A percentile compares a stretch with the other conserved stretches of the same genome.
Evolutionary conservation across 2,797 vertebrate genomes (phyloP).

Genomic region (Falco peregrinus): DNA sequence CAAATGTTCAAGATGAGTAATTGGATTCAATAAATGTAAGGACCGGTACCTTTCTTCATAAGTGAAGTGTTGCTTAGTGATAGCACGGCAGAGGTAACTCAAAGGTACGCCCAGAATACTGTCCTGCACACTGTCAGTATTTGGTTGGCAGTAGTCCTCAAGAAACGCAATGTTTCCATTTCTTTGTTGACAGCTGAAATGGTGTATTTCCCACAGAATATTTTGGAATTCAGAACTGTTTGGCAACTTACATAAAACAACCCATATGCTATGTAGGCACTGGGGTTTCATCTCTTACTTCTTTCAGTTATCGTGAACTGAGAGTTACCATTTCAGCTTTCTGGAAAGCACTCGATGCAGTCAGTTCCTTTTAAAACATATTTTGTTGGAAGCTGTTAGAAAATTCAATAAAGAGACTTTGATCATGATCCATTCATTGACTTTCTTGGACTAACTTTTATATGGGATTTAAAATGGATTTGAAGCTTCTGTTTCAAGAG

Average conservation of each 20-base stretch:
- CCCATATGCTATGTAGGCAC: background rate
- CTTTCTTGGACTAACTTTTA: constrained; percentile 61
- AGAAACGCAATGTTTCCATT: background rate
- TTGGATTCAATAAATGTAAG: background rate
- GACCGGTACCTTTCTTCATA: background rate
- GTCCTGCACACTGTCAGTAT: too few relatives aligned
- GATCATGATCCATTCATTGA: constrained; percentile 63
- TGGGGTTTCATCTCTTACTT: constrained; percentile 9
- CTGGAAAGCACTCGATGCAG: constrained; percentile 46
- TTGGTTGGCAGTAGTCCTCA: background rate
- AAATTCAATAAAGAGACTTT: constrained; percentile 61
- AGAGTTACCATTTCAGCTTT: constrained; percentile 41
- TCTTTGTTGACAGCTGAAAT: background rate
- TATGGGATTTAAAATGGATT: constrained; percentile 65
- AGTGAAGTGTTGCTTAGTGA: background rate
- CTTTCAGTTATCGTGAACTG: background rate
- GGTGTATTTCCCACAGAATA: background rate
- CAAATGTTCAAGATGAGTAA: background rate
- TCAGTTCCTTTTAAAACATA: constrained; percentile 43
- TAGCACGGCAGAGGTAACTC: background rate
- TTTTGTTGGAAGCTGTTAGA: constrained; percentile 49
- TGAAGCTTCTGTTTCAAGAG: constrained; percentile 69
- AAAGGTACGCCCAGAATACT: background rate
- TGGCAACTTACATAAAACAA: background rate
- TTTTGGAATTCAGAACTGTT: background rate